Conservation (phyloP, 2,797 vertebrate species). For the Selene dorsalis region DNA sequence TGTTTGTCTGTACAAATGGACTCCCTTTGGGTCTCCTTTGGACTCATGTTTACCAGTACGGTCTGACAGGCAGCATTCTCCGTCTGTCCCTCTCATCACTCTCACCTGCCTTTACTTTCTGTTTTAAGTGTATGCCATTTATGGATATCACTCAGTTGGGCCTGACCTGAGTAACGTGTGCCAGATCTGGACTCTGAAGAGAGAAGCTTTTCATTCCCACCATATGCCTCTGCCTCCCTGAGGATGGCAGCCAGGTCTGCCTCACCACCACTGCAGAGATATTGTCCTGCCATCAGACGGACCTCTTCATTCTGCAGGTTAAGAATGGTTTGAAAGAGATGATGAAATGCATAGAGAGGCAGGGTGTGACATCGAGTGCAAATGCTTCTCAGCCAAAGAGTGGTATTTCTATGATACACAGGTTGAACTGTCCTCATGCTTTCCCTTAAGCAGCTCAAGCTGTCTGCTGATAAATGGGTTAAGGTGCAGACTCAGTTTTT, state of each 20-base stretch:
- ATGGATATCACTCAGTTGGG: conserved; percentile 28
- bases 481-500: conserved; percentile 57
- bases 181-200: conserved; percentile 29
- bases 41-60: conserved; percentile 12
- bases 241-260: conserved; percentile 14
- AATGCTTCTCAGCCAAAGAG: conserved; percentile 13
- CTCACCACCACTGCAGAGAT: conserved; percentile 37
- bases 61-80: background rate
- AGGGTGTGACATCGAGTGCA: background rate
- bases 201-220: conserved; percentile 44
- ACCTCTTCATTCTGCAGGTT: conserved; percentile 18
- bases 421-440: conserved; percentile 28
- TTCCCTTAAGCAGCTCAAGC: conserved; percentile 30
- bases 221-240: conserved; percentile 29
- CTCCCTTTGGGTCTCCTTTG: conserved; percentile 28
- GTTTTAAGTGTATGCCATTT: background rate
- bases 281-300: conserved; percentile 20
- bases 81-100: conserved; percentile 10
- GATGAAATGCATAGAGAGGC: background rate
- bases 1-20: conserved; percentile 44
- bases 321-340: background rate
- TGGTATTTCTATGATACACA: conserved; percentile 31
- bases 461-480: conserved; percentile 64
- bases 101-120: conserved; percentile 1
- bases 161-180: background rate